These are phyloP conservation scores for Jordanella pulchra DNA, from an alignment of 2,797 vertebrate genomes.

Conservation along the genomic window DNA sequence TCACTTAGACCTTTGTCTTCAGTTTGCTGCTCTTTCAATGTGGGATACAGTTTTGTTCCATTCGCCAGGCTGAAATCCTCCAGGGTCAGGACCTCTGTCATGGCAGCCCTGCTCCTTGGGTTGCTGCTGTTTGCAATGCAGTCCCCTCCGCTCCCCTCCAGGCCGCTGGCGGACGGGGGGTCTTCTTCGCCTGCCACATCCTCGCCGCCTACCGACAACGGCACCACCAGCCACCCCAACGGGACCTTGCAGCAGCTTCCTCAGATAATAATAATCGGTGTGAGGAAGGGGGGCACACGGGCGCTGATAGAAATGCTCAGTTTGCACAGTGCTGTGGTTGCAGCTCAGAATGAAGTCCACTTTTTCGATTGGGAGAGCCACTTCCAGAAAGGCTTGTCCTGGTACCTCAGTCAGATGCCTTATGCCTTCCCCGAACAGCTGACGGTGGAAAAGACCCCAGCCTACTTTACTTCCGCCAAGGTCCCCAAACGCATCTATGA, in stretches of 20 bases:
- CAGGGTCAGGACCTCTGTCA: slow-evolving; percentile 83
- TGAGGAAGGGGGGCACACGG: slow-evolving; percentile 94
- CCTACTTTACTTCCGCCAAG: slow-evolving; percentile 91
- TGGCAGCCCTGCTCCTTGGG: slow-evolving; percentile 88
- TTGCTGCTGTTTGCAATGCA: slow-evolving; percentile 86
- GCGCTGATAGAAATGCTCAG: slow-evolving; percentile 96
- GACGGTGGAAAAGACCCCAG: slow-evolving; percentile 96
- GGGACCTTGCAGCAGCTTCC: slow-evolving; percentile 86
- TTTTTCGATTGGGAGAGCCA: slow-evolving; percentile 97
- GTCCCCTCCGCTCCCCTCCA: slow-evolving; percentile 82
- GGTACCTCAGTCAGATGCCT: slow-evolving; percentile 96
- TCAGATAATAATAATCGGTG: slow-evolving; percentile 92
- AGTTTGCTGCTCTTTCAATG: slow-evolving; percentile 68
- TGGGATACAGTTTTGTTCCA: slow-evolving; percentile 75
- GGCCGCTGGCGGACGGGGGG: slow-evolving; percentile 61
- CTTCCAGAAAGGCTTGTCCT: slow-evolving; percentile 87
- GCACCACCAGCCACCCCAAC: slow-evolving; percentile 71
- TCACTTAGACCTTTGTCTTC: slow-evolving; percentile 52
- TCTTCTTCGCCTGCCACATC: slow-evolving; percentile 38
- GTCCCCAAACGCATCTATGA: slow-evolving; percentile 88
- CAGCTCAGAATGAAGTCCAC: slow-evolving; percentile 94
- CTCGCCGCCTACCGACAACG: slow-evolving; percentile 60
- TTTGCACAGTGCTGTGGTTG: slow-evolving; percentile 87
- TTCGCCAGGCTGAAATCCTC: slow-evolving; percentile 81
- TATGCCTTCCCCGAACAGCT: slow-evolving; percentile 85